phyloP scores from a whole-genome alignment of 2,113 vertebrate genomes.

The Leptodactylus fuscus region DNA sequence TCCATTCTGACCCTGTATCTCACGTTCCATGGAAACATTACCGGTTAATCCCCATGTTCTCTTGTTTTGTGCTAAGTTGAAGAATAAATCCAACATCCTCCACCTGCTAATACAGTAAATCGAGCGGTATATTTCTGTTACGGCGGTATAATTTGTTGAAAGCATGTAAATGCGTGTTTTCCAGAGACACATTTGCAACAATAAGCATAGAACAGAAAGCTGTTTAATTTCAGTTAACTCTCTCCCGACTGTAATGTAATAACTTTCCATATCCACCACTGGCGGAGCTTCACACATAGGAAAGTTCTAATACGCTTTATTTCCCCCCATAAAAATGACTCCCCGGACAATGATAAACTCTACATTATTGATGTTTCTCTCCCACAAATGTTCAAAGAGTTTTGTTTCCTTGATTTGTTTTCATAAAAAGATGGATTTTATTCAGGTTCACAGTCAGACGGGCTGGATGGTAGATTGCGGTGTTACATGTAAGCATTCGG shows the following conservation, averaged over 20 bases:
- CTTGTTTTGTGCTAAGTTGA: too few relatives aligned
- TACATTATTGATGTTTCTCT: constrained; percentile 39
- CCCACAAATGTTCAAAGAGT: constrained; percentile 19
- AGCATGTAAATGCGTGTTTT: constrained; percentile 14
- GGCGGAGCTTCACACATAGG: neutral
- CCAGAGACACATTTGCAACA: constrained; percentile 5
- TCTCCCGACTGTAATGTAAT: neutral
- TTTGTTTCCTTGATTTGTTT: constrained; percentile 34
- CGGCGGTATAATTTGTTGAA: neutral
- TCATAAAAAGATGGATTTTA: constrained; percentile 35
- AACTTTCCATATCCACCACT: neutral
- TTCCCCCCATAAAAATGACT: constrained; percentile 29
- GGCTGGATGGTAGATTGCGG: constrained; percentile 36
- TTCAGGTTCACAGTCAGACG: constrained; percentile 45
- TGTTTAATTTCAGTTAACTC: constrained; percentile 25
- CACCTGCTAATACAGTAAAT: neutral
- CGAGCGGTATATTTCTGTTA: neutral
- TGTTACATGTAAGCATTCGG: constrained; percentile 9
- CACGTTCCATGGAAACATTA: too few relatives aligned
- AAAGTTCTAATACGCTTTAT: constrained; percentile 26
- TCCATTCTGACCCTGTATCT: too few relatives aligned
- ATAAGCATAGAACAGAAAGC: neutral
- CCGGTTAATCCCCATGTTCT: too few relatives aligned
- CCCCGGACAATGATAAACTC: constrained; percentile 26
- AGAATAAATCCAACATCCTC: neutral